Percentiles rank a stretch among this genome's conserved stretches.
Evolutionary conservation across 2,113 vertebrate genomes (phyloP).

Genomic region (Caracal caracal): DNA sequence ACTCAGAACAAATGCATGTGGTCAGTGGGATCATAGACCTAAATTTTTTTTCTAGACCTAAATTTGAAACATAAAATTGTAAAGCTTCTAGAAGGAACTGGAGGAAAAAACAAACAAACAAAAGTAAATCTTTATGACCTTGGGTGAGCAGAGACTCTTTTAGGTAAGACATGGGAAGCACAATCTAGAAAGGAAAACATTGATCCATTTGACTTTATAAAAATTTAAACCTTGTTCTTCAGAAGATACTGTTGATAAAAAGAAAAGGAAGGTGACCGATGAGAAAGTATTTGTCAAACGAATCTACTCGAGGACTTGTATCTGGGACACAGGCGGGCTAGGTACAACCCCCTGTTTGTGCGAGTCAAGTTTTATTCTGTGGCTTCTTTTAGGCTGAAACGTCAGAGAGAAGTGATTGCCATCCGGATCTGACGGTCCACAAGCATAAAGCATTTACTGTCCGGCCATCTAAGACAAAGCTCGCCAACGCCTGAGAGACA

Average conservation of each 20-base stretch:
- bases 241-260: not conserved
- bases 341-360: not conserved
- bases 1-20: not conserved
- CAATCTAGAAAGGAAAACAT: not conserved
- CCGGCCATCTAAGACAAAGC: not conserved
- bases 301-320: not conserved
- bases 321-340: not conserved
- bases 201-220: not conserved
- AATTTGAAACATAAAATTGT: not conserved
- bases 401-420: not conserved
- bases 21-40: not conserved
- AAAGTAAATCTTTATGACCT: not conserved
- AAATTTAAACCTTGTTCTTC: not conserved
- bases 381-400: not conserved
- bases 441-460: not conserved
- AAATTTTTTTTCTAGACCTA: not conserved
- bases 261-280: not conserved
- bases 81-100: not conserved
- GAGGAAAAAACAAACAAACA: not conserved
- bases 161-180: not conserved
- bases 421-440: accelerated
- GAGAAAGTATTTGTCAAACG: not conserved
- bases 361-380: not conserved
- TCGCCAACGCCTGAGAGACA: not conserved
- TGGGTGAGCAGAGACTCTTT: not conserved